These are phyloP conservation scores for Parus major DNA, from an alignment of 2,113 vertebrate genomes.

Conservation along the genomic window DNA sequence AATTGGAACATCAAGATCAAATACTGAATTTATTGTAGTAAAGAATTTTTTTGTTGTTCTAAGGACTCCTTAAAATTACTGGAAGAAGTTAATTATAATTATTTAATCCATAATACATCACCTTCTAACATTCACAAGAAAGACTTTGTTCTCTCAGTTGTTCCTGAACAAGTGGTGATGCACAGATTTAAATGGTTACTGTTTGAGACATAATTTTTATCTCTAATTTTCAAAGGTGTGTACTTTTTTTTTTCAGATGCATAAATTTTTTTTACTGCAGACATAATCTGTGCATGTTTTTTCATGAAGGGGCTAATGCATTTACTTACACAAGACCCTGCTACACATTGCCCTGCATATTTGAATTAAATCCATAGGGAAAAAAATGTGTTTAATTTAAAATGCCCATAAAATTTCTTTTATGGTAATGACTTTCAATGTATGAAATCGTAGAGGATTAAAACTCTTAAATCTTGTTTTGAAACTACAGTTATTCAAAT, in stretches of 20 bases:
- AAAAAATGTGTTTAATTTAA: background rate
- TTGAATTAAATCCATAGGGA: background rate
- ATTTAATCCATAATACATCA: background rate
- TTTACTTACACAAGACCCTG: background rate
- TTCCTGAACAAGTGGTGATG: background rate
- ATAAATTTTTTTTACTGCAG: background rate
- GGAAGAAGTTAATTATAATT: background rate
- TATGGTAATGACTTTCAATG: background rate
- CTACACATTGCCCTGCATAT: background rate
- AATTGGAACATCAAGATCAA: background rate
- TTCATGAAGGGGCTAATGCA: background rate
- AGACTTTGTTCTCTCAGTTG: background rate
- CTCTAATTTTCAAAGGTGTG: background rate
- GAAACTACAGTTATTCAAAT: background rate
- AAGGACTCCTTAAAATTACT: background rate
- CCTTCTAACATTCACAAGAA: background rate
- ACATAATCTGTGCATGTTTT: background rate
- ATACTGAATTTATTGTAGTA: background rate
- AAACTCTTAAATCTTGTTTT: background rate
- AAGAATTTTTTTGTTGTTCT: background rate
- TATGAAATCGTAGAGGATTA: background rate
- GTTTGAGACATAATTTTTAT: background rate
- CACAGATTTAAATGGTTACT: background rate
- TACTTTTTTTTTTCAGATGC: background rate
- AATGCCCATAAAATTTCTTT: background rate